A percentile compares a stretch with the other conserved stretches of the same genome.
phyloP scores from a whole-genome alignment of 1,140 invertebrate species.

The Conus ventricosus region DNA sequence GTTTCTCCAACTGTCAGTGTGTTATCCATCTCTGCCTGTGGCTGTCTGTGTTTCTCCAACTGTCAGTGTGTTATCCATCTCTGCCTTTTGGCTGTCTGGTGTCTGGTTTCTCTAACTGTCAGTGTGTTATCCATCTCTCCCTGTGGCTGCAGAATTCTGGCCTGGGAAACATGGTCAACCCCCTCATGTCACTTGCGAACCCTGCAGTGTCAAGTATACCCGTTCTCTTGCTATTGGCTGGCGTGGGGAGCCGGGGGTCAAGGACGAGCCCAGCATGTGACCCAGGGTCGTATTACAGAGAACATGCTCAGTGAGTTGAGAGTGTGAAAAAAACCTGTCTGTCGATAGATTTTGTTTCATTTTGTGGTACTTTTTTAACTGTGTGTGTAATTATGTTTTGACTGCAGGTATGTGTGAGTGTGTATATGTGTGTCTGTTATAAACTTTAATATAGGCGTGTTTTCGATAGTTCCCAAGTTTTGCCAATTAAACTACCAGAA shows the following conservation, averaged over 20 bases:
- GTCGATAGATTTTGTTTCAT: background rate
- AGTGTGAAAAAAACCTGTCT: background rate
- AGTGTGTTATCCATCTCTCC: too few relatives aligned
- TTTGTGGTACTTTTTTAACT: background rate
- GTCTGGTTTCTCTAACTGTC: too few relatives aligned
- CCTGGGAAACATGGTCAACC: conserved; percentile 76
- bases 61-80: too few relatives aligned
- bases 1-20: too few relatives aligned
- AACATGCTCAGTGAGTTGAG: conserved; percentile 69
- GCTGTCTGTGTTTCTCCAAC: too few relatives aligned
- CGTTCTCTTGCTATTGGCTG: conserved; percentile 77
- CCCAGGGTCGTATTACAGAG: conserved; percentile 75
- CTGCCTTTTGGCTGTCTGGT: too few relatives aligned
- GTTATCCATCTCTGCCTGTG: too few relatives aligned
- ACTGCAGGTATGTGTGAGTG: background rate
- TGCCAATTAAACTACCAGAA: too few relatives aligned
- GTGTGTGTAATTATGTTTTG: background rate
- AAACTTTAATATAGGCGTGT: too few relatives aligned
- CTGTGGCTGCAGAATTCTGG: conserved; percentile 72
- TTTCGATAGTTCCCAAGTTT: too few relatives aligned
- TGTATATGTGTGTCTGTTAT: background rate
- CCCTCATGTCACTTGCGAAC: conserved; percentile 74
- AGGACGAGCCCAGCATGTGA: conserved; percentile 76
- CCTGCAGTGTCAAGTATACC: conserved; percentile 76
- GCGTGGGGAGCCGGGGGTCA: conserved; percentile 76